A percentile compares a stretch with the other conserved stretches of the same genome.
Evolutionary conservation across 2,888 invertebrate genomes (phyloP).

Genomic region (Mantis religiosa): DNA sequence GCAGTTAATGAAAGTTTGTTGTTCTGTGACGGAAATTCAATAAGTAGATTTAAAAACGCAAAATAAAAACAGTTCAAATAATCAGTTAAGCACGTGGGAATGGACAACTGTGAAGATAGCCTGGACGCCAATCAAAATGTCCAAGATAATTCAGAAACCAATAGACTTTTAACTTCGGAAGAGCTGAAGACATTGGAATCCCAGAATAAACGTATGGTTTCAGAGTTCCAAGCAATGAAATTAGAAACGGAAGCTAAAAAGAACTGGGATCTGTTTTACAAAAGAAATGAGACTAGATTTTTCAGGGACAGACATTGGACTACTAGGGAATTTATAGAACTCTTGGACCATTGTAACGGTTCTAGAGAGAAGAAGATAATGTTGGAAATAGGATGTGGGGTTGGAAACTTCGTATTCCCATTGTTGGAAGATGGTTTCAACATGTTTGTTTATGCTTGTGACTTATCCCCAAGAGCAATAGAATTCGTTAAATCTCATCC

Average conservation of each 20-base stretch:
- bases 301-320: conserved; percentile 98
- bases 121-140: background rate
- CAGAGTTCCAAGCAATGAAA: conserved; percentile 69
- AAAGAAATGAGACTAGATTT: conserved; percentile 87
- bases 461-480: conserved; percentile 87
- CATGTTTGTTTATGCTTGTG: conserved; percentile 80
- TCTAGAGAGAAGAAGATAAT: conserved; percentile 29
- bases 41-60: too few relatives aligned
- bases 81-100: background rate
- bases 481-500: conserved; percentile 71
- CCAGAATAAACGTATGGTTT: conserved; percentile 66
- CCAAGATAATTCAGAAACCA: background rate
- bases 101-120: background rate
- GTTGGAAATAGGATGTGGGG: conserved; percentile 91
- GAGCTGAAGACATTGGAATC: conserved; percentile 59
- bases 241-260: conserved; percentile 79
- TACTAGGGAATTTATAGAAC: conserved; percentile 84
- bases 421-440: conserved; percentile 72
- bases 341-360: conserved; percentile 48
- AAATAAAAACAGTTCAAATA: background rate
- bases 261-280: conserved; percentile 96
- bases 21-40: too few relatives aligned
- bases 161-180: conserved; percentile 48
- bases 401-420: conserved; percentile 94
- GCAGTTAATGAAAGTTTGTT: too few relatives aligned